Base-by-base conservation (phyloP, 2,888 invertebrate species). In the Thera obeliscata region DNA sequence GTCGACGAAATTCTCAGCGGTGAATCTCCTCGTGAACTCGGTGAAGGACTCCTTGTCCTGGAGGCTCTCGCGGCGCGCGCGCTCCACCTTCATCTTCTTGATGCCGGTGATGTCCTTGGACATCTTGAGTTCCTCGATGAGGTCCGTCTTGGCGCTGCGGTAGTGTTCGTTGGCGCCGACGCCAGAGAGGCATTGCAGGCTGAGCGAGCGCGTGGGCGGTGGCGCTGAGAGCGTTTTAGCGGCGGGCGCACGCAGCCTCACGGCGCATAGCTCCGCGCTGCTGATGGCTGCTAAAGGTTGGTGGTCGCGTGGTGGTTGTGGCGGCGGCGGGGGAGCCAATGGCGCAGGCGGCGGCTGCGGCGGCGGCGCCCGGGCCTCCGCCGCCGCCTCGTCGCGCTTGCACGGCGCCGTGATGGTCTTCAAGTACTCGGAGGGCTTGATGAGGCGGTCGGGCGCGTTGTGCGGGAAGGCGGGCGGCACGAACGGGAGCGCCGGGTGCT, bases 71-170 rank as follows among this genome's bases (percentile, higher is more conserved):
- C 97, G 95, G 83, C 97, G 96, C 36, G 97, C 97, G 74, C 97
- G 95, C 88, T 98, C 98, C 75, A 98, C 97, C 87, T 98, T 98
- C 94, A 98, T 90, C 88, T 98, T 98, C 88, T 97, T 97, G 64
- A 98, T 98, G n/a, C 98, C 98, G 1, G 97, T 96, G 72, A 98
- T 97, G 85, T 98, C 98, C 87, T 97, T 98, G 56, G 98, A 98
- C 94, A 97, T 96, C 88, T 98, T 98, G 70, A 98, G 90, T 84
- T 98, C 98, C 57, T 98, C 98, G 73, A 98, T 98, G 58, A 98
- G 91, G 87, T 98, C 98, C 38, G 96, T 97, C 87, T 97, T 98
- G 73, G 95, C 96, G 61, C 95, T 95, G 78, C 96, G 94, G 89
- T 96, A 97, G 56, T 96, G 95, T 72, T 97, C 97, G 11, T 56